These are phyloP conservation scores for Ammodytes marinus DNA, from an alignment of 2,113 vertebrate species.

Conservation along the genomic window DNA sequence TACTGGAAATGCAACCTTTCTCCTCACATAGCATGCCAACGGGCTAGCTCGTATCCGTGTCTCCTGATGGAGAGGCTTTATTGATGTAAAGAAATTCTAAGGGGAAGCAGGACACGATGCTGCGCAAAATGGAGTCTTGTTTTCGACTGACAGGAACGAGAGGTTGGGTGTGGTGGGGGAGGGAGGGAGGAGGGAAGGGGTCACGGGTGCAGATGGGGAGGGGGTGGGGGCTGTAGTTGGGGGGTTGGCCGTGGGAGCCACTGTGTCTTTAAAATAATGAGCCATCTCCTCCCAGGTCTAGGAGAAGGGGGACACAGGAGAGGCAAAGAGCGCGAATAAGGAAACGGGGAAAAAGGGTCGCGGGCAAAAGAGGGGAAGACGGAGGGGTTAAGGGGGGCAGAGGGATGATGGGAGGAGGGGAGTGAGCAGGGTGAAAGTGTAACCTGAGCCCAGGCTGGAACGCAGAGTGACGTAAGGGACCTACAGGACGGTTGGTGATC, in stretches of 20 bases:
- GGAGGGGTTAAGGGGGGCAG: neutral
- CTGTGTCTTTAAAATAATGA: slow-evolving; percentile 75
- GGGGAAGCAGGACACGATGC: slow-evolving; percentile 31
- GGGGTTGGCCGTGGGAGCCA: slow-evolving; percentile 11
- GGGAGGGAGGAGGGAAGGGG: neutral
- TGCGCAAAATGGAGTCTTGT: slow-evolving; percentile 74
- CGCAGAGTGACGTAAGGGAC: slow-evolving; percentile 76
- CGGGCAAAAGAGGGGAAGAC: slow-evolving; percentile 1
- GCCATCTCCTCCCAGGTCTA: slow-evolving; percentile 54
- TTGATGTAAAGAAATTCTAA: slow-evolving; percentile 53
- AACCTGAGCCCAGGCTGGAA: slow-evolving; percentile 74
- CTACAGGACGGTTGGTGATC: slow-evolving; percentile 80
- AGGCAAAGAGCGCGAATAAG: slow-evolving; percentile 28
- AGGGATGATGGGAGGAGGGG: slow-evolving; percentile 25
- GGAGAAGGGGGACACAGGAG: slow-evolving; percentile 34
- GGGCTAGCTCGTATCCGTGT: neutral
- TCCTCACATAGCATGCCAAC: neutral
- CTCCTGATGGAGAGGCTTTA: slow-evolving; percentile 41
- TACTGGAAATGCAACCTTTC: slow-evolving; percentile 1
- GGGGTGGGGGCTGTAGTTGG: slow-evolving; percentile 1
- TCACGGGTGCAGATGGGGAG: slow-evolving; percentile 40
- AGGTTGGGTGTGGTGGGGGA: neutral
- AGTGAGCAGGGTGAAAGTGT: slow-evolving; percentile 61
- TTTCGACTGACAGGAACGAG: slow-evolving; percentile 59
- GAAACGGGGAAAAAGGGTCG: neutral